These are phyloP conservation scores for Alca torda DNA, from an alignment of 2,797 vertebrate species.

Conservation along the genomic window DNA sequence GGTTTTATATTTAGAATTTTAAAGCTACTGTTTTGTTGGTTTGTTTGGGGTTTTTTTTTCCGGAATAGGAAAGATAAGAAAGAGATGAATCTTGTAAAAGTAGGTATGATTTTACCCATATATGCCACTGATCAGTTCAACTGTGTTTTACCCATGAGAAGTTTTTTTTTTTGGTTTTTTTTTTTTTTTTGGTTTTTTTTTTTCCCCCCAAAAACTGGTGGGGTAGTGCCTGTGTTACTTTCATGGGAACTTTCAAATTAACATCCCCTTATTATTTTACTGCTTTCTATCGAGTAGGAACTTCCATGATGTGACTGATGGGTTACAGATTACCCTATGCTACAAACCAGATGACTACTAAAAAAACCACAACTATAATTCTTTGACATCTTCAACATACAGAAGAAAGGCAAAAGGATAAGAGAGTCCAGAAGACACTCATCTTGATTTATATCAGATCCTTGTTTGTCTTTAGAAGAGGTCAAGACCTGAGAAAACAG, in stretches of 20 bases:
- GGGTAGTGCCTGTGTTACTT: not conserved
- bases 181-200: too few relatives aligned
- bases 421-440: slow-evolving; percentile 30
- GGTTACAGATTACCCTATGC: not conserved
- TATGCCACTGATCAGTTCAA: not conserved
- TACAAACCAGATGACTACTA: slow-evolving; percentile 60
- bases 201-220: not conserved
- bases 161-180: not conserved
- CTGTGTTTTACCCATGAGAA: not conserved
- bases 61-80: not conserved
- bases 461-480: slow-evolving; percentile 59
- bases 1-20: not conserved
- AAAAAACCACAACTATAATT: slow-evolving; percentile 1
- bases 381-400: slow-evolving; percentile 16
- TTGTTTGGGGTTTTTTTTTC: not conserved
- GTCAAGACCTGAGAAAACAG: slow-evolving; percentile 49
- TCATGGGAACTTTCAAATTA: not conserved
- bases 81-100: not conserved
- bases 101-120: not conserved
- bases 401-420: slow-evolving; percentile 72
- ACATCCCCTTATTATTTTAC: not conserved
- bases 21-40: not conserved
- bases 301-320: not conserved
- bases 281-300: not conserved
- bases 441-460: slow-evolving; percentile 77